These are phyloP conservation scores for Leiothrix lutea DNA, from an alignment of 2,113 vertebrate species.

Conservation along the genomic window DNA sequence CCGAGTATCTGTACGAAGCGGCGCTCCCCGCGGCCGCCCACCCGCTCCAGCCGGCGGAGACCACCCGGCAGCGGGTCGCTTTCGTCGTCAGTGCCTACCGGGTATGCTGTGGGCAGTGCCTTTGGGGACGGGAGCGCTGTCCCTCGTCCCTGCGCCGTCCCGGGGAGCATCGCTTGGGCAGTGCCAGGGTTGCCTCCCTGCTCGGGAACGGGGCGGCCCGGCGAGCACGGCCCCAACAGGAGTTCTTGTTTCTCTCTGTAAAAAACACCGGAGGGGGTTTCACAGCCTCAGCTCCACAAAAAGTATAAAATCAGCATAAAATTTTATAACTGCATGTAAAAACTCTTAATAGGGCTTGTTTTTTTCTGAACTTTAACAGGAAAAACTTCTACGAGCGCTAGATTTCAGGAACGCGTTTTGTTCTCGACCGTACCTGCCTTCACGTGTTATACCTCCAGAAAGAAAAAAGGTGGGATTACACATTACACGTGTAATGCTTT, in stretches of 20 bases:
- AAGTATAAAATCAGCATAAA: accelerated
- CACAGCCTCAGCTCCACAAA: not conserved
- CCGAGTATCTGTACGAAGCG: constrained; percentile 81
- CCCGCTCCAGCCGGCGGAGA: constrained; percentile 68
- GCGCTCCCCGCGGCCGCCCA: constrained; percentile 54
- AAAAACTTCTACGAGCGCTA: constrained; percentile 75
- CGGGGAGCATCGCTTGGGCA: not conserved
- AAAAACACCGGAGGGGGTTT: accelerated
- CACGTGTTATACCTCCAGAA: constrained; percentile 73
- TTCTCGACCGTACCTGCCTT: constrained; percentile 79
- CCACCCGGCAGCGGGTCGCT: constrained; percentile 79
- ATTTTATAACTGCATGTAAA: accelerated
- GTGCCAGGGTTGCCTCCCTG: not conserved
- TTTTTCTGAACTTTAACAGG: constrained; percentile 57
- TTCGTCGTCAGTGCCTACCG: constrained; percentile 81
- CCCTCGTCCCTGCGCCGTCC: not conserved
- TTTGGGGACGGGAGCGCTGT: not conserved
- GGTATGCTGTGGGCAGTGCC: constrained; percentile 53
- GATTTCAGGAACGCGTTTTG: constrained; percentile 86
- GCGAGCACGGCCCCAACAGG: accelerated
- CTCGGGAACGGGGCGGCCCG: no score
- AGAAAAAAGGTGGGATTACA: constrained; percentile 74
- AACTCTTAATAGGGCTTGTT: accelerated
- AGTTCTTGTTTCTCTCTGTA: not conserved
- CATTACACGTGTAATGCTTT: accelerated